phyloP scores from a whole-genome alignment of 2,113 vertebrate genomes.

The Athene cunicularia region DNA sequence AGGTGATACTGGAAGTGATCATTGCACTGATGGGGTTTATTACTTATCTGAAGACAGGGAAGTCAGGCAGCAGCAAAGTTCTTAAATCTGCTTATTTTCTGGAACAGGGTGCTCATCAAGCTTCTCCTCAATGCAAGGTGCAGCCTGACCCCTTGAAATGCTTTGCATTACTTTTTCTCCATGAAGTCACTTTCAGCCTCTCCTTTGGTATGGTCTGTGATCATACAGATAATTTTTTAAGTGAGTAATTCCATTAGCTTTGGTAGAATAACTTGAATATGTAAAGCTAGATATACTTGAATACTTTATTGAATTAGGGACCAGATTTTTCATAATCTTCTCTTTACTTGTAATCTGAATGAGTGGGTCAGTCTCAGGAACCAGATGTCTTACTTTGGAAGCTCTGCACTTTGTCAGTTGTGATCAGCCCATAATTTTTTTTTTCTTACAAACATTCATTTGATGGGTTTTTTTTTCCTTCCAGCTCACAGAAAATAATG shows the following conservation, averaged over 20 bases:
- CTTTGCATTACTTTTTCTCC: background rate
- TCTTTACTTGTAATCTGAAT: slow-evolving; percentile 29
- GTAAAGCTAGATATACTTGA: slow-evolving; percentile 20
- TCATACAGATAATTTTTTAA: background rate
- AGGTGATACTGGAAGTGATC: background rate
- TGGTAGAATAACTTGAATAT: background rate
- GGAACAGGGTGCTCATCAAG: rapidly evolving
- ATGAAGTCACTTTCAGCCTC: background rate
- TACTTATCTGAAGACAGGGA: background rate
- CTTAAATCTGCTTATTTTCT: background rate
- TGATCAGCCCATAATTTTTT: background rate
- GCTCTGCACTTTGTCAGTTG: slow-evolving; percentile 51
- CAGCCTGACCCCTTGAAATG: background rate
- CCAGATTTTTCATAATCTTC: slow-evolving; percentile 39
- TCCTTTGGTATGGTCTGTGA: background rate
- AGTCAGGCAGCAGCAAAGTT: background rate
- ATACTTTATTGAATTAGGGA: slow-evolving; percentile 8
- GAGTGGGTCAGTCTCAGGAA: slow-evolving; percentile 42
- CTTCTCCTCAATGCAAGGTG: background rate
- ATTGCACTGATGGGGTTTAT: background rate
- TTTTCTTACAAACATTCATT: background rate
- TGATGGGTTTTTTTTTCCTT: background rate
- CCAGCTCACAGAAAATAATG: background rate
- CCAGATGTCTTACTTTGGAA: slow-evolving; percentile 46
- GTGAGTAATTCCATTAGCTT: background rate